phyloP scores from a whole-genome alignment of 2,888 invertebrate species.

The Nephrotoma appendiculata region DNA sequence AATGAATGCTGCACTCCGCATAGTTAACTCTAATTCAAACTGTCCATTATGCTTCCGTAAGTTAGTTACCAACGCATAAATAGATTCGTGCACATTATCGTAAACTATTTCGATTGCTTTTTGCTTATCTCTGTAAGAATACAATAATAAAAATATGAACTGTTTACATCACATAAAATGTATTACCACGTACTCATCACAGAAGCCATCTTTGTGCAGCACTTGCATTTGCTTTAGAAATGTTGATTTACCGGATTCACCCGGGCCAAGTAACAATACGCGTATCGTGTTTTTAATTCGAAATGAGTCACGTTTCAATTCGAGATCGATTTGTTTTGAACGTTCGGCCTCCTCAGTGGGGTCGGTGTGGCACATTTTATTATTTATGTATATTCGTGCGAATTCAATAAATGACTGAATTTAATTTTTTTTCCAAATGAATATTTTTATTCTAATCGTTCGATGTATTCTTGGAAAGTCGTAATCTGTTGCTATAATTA shows the following conservation, averaged over 20 bases:
- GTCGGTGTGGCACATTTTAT: no score
- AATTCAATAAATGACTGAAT: no score
- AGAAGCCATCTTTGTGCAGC: constrained; percentile 63
- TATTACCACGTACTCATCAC: constrained; percentile 42
- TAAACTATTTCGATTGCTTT: background rate
- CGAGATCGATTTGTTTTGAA: constrained; percentile 37
- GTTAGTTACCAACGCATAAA: constrained; percentile 46
- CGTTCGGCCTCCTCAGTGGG: constrained; percentile 14
- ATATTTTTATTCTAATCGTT: no score
- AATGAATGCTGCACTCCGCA: constrained; percentile 33
- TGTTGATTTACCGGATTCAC: constrained; percentile 74
- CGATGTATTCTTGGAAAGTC: no score
- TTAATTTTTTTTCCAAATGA: no score
- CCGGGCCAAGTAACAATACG: constrained; percentile 50
- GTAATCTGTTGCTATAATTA: no score
- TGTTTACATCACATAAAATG: no score
- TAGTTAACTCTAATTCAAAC: constrained; percentile 32
- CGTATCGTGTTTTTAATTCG: constrained; percentile 37
- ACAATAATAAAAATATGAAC: no score
- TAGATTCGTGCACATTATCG: constrained; percentile 59
- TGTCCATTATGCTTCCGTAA: constrained; percentile 40
- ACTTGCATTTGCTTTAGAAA: constrained; percentile 81
- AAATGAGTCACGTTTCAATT: constrained; percentile 39
- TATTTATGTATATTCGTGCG: no score
- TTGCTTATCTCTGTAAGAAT: background rate